Base-by-base conservation (phyloP, 2,888 invertebrate species). In the Macrosoma leucophasiata region DNA sequence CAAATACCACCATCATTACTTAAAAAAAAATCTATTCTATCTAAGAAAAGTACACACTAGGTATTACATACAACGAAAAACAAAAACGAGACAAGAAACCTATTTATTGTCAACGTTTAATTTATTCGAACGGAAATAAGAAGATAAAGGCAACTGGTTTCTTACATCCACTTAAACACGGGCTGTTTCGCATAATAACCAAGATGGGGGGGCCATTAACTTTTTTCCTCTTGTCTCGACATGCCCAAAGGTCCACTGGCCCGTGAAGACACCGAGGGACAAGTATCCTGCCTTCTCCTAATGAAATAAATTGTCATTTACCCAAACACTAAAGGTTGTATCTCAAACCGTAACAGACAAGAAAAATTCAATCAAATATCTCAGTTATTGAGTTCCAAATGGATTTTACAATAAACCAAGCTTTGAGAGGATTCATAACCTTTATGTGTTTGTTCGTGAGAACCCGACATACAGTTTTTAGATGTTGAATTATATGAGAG, bases 211-310 rank as follows among this genome's bases (percentile, higher is more conserved):
- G 68, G 62, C 32, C 47, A 43, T 46, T 37, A 56, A 48, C 64
- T 74, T 79, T 79, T 76, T 81, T 69, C 66, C 65, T 75, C 74
- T 65, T 61, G 70, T 69, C 74, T 69, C 66, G 62, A 68, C 75
- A 66, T 66, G 68, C 62, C 65, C 71, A 62, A 67, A 61, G 22
- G 35, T 35, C 65, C 74, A 66, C 70, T 81, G 64, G 79, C 57
- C 73, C 79, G 65, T 81, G 74, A 76, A 79, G 78, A 78, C 62
- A 61, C 55, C 51, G 76, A 81, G 81, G 82, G 82, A 82, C 81
- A 82, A 67, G 71, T 75, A 78, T 78, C 78, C 79, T 79, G 78
- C 74, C 75, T 74, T 74, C 72, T 79, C 79, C 75, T 77, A 78
- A 81, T 77, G 74, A 79, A 81, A 75, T 81, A 81, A 79, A 79